Evolutionary conservation across 2,888 invertebrate species (phyloP).

Genomic region (Colostygia pectinataria): DNA sequence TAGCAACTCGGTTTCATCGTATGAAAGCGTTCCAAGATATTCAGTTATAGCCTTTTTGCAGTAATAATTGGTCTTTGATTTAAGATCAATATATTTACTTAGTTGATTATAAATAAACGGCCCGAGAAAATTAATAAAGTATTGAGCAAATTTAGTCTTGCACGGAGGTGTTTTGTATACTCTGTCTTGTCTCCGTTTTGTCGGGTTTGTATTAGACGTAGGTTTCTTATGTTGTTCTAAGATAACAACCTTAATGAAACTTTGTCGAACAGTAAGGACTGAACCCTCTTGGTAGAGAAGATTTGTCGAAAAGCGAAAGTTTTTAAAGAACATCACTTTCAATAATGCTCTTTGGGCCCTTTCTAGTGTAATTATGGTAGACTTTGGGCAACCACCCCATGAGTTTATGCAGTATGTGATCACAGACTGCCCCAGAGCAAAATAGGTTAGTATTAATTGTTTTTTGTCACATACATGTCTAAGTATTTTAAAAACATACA

Average conservation of each 20-base stretch:
- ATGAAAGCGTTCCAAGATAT: too few relatives aligned
- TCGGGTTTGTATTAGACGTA: not conserved
- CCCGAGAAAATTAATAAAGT: not conserved
- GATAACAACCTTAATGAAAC: not conserved
- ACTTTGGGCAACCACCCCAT: constrained; percentile 10
- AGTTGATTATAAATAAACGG: not conserved
- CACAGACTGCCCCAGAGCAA: not conserved
- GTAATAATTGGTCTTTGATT: too few relatives aligned
- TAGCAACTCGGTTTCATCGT: too few relatives aligned
- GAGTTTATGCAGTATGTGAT: constrained; percentile 10
- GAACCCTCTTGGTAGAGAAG: constrained; percentile 1
- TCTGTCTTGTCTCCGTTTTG: not conserved
- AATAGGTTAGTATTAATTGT: not conserved
- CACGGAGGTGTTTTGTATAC: constrained; percentile 17
- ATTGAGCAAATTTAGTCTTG: not conserved
- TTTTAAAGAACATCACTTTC: not conserved
- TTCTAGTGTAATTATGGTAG: not conserved
- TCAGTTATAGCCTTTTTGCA: too few relatives aligned
- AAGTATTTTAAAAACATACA: constrained; percentile 11
- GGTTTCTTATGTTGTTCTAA: not conserved
- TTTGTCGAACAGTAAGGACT: constrained; percentile 9
- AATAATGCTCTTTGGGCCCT: constrained; percentile 5
- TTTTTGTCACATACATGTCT: not conserved
- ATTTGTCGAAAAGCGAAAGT: not conserved
- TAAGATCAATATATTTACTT: too few relatives aligned